These are phyloP conservation scores for Helleia helle DNA, from an alignment of 2,888 invertebrate species.

Conservation along the genomic window DNA sequence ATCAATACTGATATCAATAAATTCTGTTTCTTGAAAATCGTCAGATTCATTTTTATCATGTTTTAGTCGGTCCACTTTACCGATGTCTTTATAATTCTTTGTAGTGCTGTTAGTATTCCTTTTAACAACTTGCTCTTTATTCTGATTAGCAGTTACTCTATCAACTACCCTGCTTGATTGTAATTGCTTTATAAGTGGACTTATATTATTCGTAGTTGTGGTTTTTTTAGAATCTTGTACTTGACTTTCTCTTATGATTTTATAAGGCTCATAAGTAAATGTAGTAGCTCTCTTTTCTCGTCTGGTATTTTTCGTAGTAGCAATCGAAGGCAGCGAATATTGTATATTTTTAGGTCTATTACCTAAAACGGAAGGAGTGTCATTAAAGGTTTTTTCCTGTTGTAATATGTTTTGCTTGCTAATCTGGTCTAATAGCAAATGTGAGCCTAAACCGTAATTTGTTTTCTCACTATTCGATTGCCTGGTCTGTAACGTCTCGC, in stretches of 20 bases:
- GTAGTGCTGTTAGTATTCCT: slow-evolving; percentile 30
- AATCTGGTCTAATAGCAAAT: slow-evolving; percentile 10
- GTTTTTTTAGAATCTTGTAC: slow-evolving; percentile 54
- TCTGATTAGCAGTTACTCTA: slow-evolving; percentile 35
- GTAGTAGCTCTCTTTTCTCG: slow-evolving; percentile 44
- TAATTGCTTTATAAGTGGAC: slow-evolving; percentile 58
- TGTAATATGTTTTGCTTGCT: too few species aligned
- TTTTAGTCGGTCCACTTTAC: slow-evolving; percentile 43
- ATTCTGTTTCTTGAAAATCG: slow-evolving; percentile 26
- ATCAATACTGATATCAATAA: slow-evolving; percentile 48
- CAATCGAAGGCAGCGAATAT: too few species aligned
- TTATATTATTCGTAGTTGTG: slow-evolving; percentile 47
- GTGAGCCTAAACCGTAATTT: slow-evolving; percentile 10
- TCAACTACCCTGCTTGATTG: slow-evolving; percentile 53
- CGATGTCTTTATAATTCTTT: slow-evolving; percentile 50
- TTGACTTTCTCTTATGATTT: slow-evolving; percentile 58
- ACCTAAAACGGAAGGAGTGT: too few species aligned
- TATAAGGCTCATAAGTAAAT: slow-evolving; percentile 64
- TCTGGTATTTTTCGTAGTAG: too few species aligned
- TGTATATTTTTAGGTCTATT: too few species aligned
- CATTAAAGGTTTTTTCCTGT: not conserved
- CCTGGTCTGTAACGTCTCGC: not conserved
- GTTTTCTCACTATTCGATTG: slow-evolving; percentile 6
- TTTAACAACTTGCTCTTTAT: slow-evolving; percentile 39
- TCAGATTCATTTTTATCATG: slow-evolving; percentile 24